Conservation (phyloP, 1,140 invertebrate species). For the Drosophila ironensis region DNA sequence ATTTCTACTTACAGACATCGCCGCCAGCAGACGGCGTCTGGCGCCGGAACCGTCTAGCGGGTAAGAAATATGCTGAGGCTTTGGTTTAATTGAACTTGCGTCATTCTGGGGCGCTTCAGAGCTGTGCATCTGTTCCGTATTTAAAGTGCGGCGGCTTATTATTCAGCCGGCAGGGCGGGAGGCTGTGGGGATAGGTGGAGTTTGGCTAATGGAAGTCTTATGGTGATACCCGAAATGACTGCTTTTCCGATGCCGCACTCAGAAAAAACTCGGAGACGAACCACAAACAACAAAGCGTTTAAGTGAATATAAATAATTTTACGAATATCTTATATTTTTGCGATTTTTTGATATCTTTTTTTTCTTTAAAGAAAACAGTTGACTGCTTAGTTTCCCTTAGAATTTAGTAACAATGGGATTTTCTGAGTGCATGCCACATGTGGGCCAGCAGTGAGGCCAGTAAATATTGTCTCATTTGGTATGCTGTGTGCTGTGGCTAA, state of each 20-base stretch:
- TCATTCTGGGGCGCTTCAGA: too few relatives aligned
- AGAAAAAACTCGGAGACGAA: too few relatives aligned
- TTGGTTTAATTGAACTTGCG: constrained; percentile 76
- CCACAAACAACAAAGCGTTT: too few relatives aligned
- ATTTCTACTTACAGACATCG: constrained; percentile 68
- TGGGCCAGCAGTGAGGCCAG: constrained; percentile 39
- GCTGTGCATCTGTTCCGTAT: constrained; percentile 63
- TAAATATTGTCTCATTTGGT: constrained; percentile 77
- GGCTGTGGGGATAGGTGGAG: neutral
- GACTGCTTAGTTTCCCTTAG: neutral
- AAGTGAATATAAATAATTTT: too few relatives aligned
- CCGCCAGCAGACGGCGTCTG: constrained; percentile 75
- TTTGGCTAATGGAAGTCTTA: constrained; percentile 47
- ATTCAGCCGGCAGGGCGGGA: constrained; percentile 36
- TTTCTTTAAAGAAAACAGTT: neutral
- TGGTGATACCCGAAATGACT: constrained; percentile 12
- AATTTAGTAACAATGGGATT: neutral
- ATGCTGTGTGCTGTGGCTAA: constrained; percentile 63
- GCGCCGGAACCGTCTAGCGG: constrained; percentile 76
- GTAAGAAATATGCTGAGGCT: constrained; percentile 76
- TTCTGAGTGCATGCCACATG: constrained; percentile 42
- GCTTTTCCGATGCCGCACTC: constrained; percentile 1
- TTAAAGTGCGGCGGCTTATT: constrained; percentile 70
- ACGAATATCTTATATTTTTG: too few relatives aligned
- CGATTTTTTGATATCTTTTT: neutral